phyloP scores from a whole-genome alignment of 2,888 invertebrate genomes.

The Hypselothyrea guttata region DNA sequence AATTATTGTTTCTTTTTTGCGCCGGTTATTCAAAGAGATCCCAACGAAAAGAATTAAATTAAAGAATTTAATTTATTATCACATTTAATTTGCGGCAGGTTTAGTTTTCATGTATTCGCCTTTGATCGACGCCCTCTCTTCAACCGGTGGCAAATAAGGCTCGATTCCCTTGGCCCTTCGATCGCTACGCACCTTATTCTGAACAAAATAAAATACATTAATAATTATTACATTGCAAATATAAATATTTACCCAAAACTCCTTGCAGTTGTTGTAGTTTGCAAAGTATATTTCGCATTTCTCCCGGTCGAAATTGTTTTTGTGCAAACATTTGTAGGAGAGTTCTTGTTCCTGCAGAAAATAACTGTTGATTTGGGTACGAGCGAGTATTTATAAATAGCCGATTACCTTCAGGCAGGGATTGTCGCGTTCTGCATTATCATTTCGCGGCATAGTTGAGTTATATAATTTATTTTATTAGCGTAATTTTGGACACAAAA shows the following conservation, averaged over 20 bases:
- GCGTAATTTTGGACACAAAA: constrained; percentile 5
- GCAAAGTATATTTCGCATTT: constrained; percentile 87
- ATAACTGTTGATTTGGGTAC: constrained; percentile 4
- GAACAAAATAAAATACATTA: constrained; percentile 56
- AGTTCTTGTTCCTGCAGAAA: constrained; percentile 87
- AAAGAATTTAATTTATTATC: constrained; percentile 12
- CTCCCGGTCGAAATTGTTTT: constrained; percentile 86
- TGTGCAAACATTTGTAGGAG: constrained; percentile 88
- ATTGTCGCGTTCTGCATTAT: constrained; percentile 79
- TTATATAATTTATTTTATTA: not conserved
- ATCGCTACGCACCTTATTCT: constrained; percentile 85
- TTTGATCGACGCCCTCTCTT: constrained; percentile 88
- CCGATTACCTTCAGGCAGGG: constrained; percentile 79
- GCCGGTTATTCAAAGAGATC: too few relatives aligned
- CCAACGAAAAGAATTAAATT: too few relatives aligned
- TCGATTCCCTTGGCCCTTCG: constrained; percentile 85
- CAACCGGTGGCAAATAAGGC: constrained; percentile 87
- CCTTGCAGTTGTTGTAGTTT: constrained; percentile 90
- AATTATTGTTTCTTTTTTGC: too few relatives aligned
- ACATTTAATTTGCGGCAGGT: constrained; percentile 40
- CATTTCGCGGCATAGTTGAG: constrained; percentile 76
- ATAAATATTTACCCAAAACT: constrained; percentile 88
- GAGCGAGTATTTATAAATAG: not conserved
- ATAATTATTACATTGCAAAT: not conserved
- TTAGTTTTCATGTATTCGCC: constrained; percentile 84